Conservation (phyloP, 2,888 invertebrate species). For the Camptogramma bilineatum region DNA sequence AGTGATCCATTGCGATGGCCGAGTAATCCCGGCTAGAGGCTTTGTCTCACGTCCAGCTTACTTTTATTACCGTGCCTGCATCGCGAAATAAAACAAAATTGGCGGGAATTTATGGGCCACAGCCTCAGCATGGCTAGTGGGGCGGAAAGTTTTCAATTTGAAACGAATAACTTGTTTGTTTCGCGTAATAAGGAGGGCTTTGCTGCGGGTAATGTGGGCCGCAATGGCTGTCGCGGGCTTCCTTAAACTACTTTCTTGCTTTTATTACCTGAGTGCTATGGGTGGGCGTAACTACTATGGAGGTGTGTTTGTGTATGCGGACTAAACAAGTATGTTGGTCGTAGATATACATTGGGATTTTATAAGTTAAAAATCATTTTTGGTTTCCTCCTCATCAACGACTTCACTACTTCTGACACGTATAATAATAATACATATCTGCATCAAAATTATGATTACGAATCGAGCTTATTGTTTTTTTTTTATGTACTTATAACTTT, state of each 20-base stretch:
- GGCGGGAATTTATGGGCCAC: slow-evolving; percentile 83
- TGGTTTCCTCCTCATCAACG: not conserved
- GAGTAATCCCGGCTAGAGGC: slow-evolving; percentile 81
- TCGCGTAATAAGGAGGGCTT: slow-evolving; percentile 82
- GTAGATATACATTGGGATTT: not conserved
- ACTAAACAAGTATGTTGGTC: slow-evolving; percentile 40
- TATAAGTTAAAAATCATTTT: not conserved
- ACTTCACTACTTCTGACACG: not conserved
- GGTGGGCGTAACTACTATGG: slow-evolving; percentile 62
- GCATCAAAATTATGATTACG: too few relatives aligned
- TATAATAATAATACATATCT: too few relatives aligned
- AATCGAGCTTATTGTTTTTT: too few relatives aligned
- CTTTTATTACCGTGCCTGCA: slow-evolving; percentile 85
- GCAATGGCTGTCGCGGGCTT: slow-evolving; percentile 79
- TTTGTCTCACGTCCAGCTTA: slow-evolving; percentile 85
- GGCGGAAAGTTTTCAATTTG: slow-evolving; percentile 85
- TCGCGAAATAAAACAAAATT: slow-evolving; percentile 85
- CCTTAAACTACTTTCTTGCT: slow-evolving; percentile 83
- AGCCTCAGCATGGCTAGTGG: slow-evolving; percentile 80
- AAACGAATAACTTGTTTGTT: slow-evolving; percentile 85
- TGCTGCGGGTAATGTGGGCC: slow-evolving; percentile 76
- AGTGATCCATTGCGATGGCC: slow-evolving; percentile 82
- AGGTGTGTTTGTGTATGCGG: slow-evolving; percentile 56
- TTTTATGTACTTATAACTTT: too few relatives aligned
- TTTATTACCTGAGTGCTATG: slow-evolving; percentile 81